Evolutionary conservation across 2,113 vertebrate genomes (phyloP).

Genomic region (Chelonoidis abingdonii): DNA sequence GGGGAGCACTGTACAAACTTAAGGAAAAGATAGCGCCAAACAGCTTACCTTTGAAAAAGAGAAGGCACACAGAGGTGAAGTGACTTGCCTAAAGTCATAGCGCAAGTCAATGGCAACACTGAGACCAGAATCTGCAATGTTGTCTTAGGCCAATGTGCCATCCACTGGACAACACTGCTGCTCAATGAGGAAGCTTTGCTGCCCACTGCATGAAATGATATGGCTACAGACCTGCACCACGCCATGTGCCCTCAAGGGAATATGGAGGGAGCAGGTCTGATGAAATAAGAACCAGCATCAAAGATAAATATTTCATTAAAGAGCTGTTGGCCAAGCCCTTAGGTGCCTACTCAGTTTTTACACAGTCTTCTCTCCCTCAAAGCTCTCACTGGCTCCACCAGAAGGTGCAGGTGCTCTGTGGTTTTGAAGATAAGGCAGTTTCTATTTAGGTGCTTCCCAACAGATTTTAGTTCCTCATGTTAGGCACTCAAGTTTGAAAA

Average conservation of each 20-base stretch:
- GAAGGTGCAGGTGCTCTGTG: not conserved
- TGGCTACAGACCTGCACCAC: not conserved
- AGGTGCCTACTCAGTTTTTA: not conserved
- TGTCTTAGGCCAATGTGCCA: not conserved
- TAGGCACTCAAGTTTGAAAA: rapidly evolving
- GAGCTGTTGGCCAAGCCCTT: not conserved
- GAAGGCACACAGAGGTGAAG: not conserved
- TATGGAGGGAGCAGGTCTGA: not conserved
- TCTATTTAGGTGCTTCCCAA: not conserved
- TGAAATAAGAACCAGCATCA: not conserved
- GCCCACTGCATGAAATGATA: not conserved
- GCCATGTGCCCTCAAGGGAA: not conserved
- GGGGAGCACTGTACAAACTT: not conserved
- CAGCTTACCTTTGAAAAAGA: not conserved
- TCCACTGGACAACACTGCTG: not conserved
- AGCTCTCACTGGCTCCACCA: not conserved
- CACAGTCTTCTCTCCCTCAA: not conserved
- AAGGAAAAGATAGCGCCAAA: not conserved
- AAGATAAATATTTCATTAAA: not conserved
- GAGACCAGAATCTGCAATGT: not conserved
- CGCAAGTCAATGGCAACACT: not conserved
- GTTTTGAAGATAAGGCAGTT: not conserved
- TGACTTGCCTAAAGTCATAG: not conserved
- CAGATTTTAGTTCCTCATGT: not conserved
- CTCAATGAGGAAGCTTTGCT: not conserved